Evolutionary conservation across 2,888 invertebrate genomes (phyloP), one percentile per base, ranked within the genome.

Genomic region (Heliconius cydno): DNA sequence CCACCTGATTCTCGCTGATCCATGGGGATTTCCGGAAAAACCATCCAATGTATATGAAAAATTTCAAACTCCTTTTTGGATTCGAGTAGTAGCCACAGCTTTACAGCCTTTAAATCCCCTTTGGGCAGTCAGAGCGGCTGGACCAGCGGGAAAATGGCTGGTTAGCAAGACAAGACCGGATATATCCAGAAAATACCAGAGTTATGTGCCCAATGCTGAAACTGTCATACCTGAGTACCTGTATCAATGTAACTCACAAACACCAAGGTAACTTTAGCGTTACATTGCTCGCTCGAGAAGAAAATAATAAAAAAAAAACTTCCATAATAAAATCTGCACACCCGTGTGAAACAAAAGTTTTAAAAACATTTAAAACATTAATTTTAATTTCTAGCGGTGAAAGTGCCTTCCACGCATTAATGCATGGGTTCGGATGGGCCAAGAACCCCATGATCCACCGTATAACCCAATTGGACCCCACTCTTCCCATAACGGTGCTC

Each of bases 171-270:
- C 98, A 0, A 94, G 99, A 34, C 98, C 99, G 0, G 99, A 99
- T 90, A 96, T 99, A 81, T 96, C 97, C 57, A 96, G 96, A 85
- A 99, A 99, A 89, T 99, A 98, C 92, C 89, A 96, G 22, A 86
- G 86, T 74, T 92, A 90, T 77, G 92, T 98, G 41, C 95, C 96
- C 2, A 96, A 97, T 71, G 96, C 97, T 13, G 96, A 96, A n/a
- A 95, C 94, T 22, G 91, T 97, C 25, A 96, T 99, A 86, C 97
- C 98, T 3, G 97, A 98, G 87, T 99, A 99, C 88, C 97, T 99
- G 83, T 99, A 99, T 90, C 99, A 99, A 90, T 99, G 99, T 89
- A 99, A 99, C 92, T 97, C 98, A 68, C 99, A 99, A 92, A 96
- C 96, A 79, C 99, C 99, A 9, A 97, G 97, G 97, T 97, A 19